These are phyloP conservation scores for Dryobota labecula DNA, from an alignment of 2,888 invertebrate genomes.

Conservation along the genomic window DNA sequence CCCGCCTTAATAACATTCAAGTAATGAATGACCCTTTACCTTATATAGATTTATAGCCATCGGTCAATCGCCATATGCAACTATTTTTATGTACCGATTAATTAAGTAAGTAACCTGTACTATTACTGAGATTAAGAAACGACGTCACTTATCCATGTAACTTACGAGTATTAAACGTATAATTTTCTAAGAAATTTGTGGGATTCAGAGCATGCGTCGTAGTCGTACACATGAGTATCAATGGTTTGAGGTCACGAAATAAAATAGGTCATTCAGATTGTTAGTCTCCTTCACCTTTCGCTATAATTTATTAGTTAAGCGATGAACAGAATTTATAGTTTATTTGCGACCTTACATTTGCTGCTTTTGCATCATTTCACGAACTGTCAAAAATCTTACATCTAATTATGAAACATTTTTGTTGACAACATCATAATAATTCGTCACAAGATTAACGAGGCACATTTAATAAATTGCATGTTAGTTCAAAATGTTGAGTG, in stretches of 20 bases:
- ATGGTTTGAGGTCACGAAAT: conserved; percentile 34
- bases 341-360: background rate
- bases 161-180: background rate
- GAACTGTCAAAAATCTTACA: background rate
- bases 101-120: conserved; percentile 47
- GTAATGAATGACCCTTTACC: conserved; percentile 77
- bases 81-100: conserved; percentile 60
- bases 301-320: conserved; percentile 20
- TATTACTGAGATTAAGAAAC: conserved; percentile 38
- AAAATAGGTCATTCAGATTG: conserved; percentile 29
- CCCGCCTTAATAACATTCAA: conserved; percentile 67
- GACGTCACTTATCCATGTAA: background rate
- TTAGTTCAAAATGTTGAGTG: conserved; percentile 43
- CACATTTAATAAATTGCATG: conserved; percentile 34
- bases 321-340: conserved; percentile 9
- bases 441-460: conserved; percentile 47
- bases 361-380: conserved; percentile 6
- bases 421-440: conserved; percentile 44
- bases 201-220: conserved; percentile 6
- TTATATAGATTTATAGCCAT: conserved; percentile 71
- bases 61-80: conserved; percentile 68
- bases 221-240: background rate
- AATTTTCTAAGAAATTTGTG: conserved; percentile 15
- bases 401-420: conserved; percentile 32
- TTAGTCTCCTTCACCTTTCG: conserved; percentile 38